These are phyloP conservation scores for Aspidoscelis tigris DNA, from an alignment of 2,113 vertebrate species.

Conservation along the genomic window DNA sequence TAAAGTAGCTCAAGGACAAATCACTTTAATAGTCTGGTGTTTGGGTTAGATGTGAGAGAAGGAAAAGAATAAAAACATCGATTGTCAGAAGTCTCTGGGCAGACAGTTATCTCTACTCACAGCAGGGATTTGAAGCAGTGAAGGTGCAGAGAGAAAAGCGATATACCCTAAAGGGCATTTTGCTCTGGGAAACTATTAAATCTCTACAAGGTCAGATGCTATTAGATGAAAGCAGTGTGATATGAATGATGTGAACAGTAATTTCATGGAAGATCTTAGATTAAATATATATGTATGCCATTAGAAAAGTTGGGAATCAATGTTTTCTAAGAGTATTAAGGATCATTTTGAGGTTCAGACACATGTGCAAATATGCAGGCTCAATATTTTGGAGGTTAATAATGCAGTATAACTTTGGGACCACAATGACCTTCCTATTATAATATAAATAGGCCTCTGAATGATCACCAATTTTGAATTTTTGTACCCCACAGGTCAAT, in stretches of 20 bases:
- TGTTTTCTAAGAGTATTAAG: background rate
- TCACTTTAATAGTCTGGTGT: background rate
- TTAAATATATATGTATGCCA: background rate
- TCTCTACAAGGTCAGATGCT: slow-evolving; percentile 18
- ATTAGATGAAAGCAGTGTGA: slow-evolving; percentile 1
- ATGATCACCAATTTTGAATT: no score
- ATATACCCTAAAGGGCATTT: background rate
- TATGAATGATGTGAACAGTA: slow-evolving; percentile 5
- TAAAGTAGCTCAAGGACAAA: slow-evolving; percentile 6
- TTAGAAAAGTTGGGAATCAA: background rate
- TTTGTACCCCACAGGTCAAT: no score
- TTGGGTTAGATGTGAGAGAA: background rate
- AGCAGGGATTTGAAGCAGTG: background rate
- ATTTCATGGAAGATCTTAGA: background rate
- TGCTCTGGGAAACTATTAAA: background rate
- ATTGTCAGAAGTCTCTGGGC: slow-evolving; percentile 2
- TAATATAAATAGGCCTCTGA: background rate
- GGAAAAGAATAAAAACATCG: background rate
- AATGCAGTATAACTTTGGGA: background rate
- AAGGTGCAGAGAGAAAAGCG: background rate
- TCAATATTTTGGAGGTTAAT: background rate
- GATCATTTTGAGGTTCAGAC: background rate
- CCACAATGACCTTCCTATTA: background rate
- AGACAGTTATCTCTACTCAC: slow-evolving; percentile 1
- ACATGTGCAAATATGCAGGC: background rate